These are phyloP conservation scores for Salvelinus fontinalis DNA, from an alignment of 2,113 vertebrate species.

Conservation along the genomic window DNA sequence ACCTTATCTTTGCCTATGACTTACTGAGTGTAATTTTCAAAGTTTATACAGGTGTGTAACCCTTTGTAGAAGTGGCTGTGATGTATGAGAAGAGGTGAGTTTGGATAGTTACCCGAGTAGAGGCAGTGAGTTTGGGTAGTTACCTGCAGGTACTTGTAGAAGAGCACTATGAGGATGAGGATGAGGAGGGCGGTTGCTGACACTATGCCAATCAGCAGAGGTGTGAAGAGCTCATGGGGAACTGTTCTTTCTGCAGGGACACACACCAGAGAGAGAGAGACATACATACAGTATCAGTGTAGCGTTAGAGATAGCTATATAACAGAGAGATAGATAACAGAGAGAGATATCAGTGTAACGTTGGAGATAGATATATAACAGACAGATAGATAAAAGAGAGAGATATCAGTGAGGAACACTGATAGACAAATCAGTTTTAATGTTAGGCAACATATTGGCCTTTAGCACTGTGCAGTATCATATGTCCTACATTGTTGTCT, in stretches of 20 bases:
- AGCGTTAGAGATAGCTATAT: too few species aligned
- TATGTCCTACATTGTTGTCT: too few species aligned
- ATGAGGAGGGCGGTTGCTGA: slow-evolving; percentile 84
- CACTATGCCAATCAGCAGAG: slow-evolving; percentile 88
- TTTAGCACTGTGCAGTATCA: too few species aligned
- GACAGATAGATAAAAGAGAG: neutral
- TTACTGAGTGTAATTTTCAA: too few species aligned
- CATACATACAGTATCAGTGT: too few species aligned
- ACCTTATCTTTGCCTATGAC: too few species aligned
- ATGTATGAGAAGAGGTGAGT: neutral
- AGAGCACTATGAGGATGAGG: slow-evolving; percentile 82
- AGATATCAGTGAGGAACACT: neutral
- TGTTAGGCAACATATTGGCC: too few species aligned
- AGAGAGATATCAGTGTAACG: neutral
- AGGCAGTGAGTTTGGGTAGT: slow-evolving; percentile 15
- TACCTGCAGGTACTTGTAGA: slow-evolving; percentile 96
- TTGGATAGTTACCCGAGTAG: too few species aligned
- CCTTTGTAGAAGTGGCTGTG: too few species aligned
- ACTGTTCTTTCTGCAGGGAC: slow-evolving; percentile 79
- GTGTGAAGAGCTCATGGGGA: slow-evolving; percentile 88
- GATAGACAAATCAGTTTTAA: neutral
- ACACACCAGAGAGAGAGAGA: slow-evolving; percentile 48
- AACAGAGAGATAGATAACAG: too few species aligned
- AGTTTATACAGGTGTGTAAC: too few species aligned
- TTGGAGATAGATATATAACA: too few species aligned